Percentiles rank a stretch among this genome's conserved stretches.
phyloP scores from a whole-genome alignment of 2,113 vertebrate genomes.

The Centrocercus urophasianus region DNA sequence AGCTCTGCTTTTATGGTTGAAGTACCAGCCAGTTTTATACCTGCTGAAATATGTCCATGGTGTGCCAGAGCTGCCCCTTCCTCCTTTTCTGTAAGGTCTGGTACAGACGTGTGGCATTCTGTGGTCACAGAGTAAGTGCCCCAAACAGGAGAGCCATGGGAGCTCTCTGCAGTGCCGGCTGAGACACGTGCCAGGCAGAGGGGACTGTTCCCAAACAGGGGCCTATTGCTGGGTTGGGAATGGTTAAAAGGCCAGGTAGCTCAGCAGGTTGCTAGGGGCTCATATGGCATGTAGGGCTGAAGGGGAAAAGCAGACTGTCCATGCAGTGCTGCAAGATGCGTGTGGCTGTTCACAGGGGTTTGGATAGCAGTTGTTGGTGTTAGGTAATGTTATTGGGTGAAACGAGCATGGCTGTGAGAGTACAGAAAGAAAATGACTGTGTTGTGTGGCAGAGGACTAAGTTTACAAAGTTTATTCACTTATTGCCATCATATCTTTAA shows the following conservation, averaged over 20 bases:
- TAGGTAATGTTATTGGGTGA: not conserved
- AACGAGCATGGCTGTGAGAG: not conserved
- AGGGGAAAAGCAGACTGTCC: not conserved
- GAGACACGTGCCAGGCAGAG: not conserved
- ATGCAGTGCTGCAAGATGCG: not conserved
- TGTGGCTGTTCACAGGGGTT: not conserved
- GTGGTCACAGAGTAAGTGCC: not conserved
- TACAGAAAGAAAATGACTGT: not conserved
- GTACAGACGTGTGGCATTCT: not conserved
- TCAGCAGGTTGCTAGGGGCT: conserved; percentile 23
- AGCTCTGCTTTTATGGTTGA: not conserved
- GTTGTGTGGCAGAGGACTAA: not conserved
- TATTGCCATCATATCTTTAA: not conserved
- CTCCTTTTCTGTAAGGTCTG: not conserved
- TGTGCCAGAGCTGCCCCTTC: not conserved
- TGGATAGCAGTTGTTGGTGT: not conserved
- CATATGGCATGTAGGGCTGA: not conserved
- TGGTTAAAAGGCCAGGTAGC: conserved; percentile 1
- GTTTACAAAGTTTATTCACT: not conserved
- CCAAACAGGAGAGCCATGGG: not conserved
- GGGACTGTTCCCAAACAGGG: not conserved
- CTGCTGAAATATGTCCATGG: not conserved
- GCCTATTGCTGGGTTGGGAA: not conserved
- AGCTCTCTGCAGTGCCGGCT: not conserved
- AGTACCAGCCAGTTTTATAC: not conserved